Base-by-base conservation (phyloP, 2,888 invertebrate species). In the Epinotia bilunana region DNA sequence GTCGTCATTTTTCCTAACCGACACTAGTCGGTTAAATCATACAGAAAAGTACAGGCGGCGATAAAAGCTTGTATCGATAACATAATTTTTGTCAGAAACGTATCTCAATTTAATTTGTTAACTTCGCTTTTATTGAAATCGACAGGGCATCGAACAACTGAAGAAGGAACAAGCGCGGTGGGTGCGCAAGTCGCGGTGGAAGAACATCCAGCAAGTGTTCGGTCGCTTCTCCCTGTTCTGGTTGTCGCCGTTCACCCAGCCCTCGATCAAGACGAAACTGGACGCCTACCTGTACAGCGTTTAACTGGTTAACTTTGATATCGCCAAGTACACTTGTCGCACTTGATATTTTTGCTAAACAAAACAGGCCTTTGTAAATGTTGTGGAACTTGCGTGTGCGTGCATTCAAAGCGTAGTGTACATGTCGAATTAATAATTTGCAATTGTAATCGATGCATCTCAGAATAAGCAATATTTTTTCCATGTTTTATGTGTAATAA, bases 171-270 rank as follows among this genome's bases (percentile, higher is more conserved):
- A 98, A 89, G 98, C 98, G 0, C 95, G 97, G 16, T 99, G 98
- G 98, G 97, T 97, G 65, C 97, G 97, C 83, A 98, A 98, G 84
- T 98, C 98, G 0, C 95, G 98, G 68, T 98, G 99, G 97, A 97
- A 98, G 95, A 98, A 98, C 85, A 97, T 99, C 81, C 98, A 99
- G 87, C 96, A 98, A 0, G 99, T 99, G 4, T 99, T 99, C 91
- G 99, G 99, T 33, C 95, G 99, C 16, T 99, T 99, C 91, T 98
- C 98, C 0, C 89, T 99, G 72, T 95, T 97, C 4, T 99, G 99
- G 99, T 97, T 99, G 85, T 98, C 98, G 18, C 99, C 99, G 0
- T 99, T 99, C 89, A 97, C 97, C 11, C 95, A 97, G 79, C 98
- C 98, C 9, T 95, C 96, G 76, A 95, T 96, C 69, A 97, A 97